Evolutionary conservation across 2,888 invertebrate species (phyloP).

Genomic region (Sarcophaga variegata): DNA sequence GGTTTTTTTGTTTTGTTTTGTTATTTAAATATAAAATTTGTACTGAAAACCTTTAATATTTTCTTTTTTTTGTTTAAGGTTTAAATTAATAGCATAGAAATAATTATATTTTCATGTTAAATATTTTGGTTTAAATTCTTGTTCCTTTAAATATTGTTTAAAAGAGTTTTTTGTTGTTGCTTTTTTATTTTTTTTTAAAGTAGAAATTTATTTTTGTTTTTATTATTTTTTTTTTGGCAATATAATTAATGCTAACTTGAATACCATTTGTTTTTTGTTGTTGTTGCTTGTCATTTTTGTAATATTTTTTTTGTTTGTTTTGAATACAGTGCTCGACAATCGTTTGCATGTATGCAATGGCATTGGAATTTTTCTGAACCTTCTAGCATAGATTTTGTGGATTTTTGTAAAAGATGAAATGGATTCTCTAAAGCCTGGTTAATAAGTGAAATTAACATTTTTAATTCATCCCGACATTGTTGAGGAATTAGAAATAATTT

Average conservation of each 20-base stretch:
- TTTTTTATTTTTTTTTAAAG: conserved; percentile 41
- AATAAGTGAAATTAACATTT: too few relatives aligned
- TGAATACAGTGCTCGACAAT: background rate
- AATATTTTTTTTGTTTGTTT: conserved; percentile 9
- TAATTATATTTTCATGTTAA: conserved; percentile 37
- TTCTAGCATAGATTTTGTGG: background rate
- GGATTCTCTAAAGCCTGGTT: background rate
- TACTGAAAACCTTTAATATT: conserved; percentile 69
- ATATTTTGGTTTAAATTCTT: conserved; percentile 60
- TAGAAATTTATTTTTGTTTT: conserved; percentile 53
- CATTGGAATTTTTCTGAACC: background rate
- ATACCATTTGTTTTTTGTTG: conserved; percentile 69
- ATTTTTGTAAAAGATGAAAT: background rate
- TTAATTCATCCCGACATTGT: too few relatives aligned
- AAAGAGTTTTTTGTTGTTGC: conserved; percentile 20
- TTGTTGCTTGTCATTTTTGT: conserved; percentile 39
- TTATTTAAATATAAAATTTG: conserved; percentile 69
- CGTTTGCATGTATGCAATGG: background rate
- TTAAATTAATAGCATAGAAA: conserved; percentile 67
- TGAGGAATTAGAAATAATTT: too few relatives aligned
- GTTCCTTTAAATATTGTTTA: conserved; percentile 60
- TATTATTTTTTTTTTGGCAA: conserved; percentile 56
- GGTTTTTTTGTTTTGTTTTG: conserved; percentile 17
- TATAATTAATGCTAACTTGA: conserved; percentile 69
- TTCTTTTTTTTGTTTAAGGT: conserved; percentile 58